phyloP scores from a whole-genome alignment of 1,140 invertebrate species.

The Diorhabda elongata region DNA sequence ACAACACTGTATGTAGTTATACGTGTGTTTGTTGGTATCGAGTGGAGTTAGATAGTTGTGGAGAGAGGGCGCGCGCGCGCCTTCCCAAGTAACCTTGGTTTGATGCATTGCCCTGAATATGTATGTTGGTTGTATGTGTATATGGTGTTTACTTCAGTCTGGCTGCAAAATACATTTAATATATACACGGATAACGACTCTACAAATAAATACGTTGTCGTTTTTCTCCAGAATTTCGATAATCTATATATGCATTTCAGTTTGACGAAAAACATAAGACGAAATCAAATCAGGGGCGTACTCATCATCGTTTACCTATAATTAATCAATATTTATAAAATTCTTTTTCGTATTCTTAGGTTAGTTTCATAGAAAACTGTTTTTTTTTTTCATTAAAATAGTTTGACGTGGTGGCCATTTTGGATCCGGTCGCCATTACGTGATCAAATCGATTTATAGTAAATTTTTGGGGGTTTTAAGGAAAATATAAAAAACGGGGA shows the following conservation, averaged over 20 bases:
- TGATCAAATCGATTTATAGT: too few relatives aligned
- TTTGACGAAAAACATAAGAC: conserved; percentile 18
- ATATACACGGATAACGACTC: conserved; percentile 23
- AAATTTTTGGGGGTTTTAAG: too few relatives aligned
- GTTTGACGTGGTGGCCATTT: too few relatives aligned
- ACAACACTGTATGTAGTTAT: too few relatives aligned
- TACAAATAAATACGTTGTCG: conserved; percentile 23
- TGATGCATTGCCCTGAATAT: conserved; percentile 24
- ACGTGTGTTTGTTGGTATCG: neutral
- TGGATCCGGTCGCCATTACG: too few relatives aligned
- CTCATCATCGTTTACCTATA: neutral
- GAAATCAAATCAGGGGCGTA: neutral
- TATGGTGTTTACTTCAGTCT: conserved; percentile 24
- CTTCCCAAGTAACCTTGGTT: conserved; percentile 21
- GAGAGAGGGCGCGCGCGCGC: conserved; percentile 7
- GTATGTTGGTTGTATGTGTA: neutral
- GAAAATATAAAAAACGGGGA: too few relatives aligned
- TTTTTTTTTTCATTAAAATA: too few relatives aligned
- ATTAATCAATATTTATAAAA: too few relatives aligned
- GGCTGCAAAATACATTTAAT: conserved; percentile 24
- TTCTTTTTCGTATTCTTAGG: too few relatives aligned
- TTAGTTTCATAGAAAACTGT: too few relatives aligned
- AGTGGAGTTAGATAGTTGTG: neutral
- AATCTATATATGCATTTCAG: neutral
- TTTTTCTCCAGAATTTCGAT: conserved; percentile 22